Evolutionary conservation across 2,888 invertebrate species (phyloP).

Genomic region (Thymelicus sylvestris): DNA sequence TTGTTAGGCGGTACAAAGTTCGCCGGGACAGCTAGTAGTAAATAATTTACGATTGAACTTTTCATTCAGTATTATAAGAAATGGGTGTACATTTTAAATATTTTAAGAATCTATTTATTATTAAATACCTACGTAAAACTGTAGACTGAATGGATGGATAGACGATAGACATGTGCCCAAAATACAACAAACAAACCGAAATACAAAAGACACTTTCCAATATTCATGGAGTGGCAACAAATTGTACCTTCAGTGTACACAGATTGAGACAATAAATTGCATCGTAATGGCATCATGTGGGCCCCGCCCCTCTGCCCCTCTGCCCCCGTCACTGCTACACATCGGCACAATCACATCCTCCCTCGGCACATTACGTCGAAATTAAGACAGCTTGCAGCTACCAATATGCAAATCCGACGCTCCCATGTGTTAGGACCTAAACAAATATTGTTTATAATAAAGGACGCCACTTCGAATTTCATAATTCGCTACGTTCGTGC

Average conservation of each 20-base stretch:
- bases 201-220: conserved; percentile 14
- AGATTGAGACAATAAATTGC: conserved; percentile 79
- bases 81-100: too few relatives aligned
- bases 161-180: too few relatives aligned
- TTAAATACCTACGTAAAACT: too few relatives aligned
- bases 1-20: too few relatives aligned
- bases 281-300: conserved; percentile 71
- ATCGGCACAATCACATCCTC: conserved; percentile 34
- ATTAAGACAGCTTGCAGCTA: conserved; percentile 79
- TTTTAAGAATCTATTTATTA: too few relatives aligned
- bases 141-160: too few relatives aligned
- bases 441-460: conserved; percentile 67
- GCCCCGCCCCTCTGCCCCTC: conserved; percentile 50
- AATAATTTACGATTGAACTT: too few relatives aligned
- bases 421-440: conserved; percentile 56
- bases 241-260: conserved; percentile 50
- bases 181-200: background rate
- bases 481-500: conserved; percentile 33
- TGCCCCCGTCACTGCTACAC: conserved; percentile 49
- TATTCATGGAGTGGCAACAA: conserved; percentile 44
- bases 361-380: conserved; percentile 67
- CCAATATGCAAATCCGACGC: conserved; percentile 77
- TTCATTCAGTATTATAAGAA: too few relatives aligned
- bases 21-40: too few relatives aligned
- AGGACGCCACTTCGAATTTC: conserved; percentile 36